Base-by-base conservation (phyloP, 1,140 invertebrate genomes). In the Bilobella aurantiaca region DNA sequence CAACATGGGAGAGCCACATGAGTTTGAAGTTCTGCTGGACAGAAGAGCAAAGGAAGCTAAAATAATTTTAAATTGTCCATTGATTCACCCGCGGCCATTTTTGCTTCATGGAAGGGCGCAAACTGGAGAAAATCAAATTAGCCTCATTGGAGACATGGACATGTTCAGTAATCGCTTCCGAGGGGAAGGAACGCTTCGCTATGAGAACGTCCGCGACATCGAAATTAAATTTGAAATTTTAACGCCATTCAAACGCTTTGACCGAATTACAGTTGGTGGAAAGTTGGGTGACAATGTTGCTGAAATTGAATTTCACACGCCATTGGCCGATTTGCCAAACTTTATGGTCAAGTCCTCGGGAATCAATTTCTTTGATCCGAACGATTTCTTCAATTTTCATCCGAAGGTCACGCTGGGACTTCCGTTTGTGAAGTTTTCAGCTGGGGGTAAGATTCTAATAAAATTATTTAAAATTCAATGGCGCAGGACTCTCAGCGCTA, bases 171-270 rank as follows among this genome's bases (percentile, higher is more conserved):
- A 18, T 31, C 66, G 67, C 2, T 73, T 65, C 66, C 58, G 58
- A 32, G 32, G 65, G 14, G 68, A 73, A 65, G 67, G 67, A 3
- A 68, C 58, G 16, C 30, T 49, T n/a, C 21, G 63, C 0, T 74
- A 68, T 42, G 27, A 59, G 32, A 71, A 58, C 31, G 69, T 69
- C 42, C 59, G 73, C 47, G 70, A 74, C 42, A 64, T 75, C 47
- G 72, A 74, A 64, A 64, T 60, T 3, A 74, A 71, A 53, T 29
- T 75, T 18, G 72, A 73, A 18, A 23, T 75, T 42, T 68, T 66
- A 21, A 74, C 75, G 12, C 74, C 75, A 16, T 74, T 72, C 32
- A 61, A 72, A 47, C 31, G 18, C 8, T 64, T 74, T 27, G 69
- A 69, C 31, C 62, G 73, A 25, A 47, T 47, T 31, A 74, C 61